phyloP scores from a whole-genome alignment of 2,113 vertebrate species.

The Lagenorhynchus albirostris region DNA sequence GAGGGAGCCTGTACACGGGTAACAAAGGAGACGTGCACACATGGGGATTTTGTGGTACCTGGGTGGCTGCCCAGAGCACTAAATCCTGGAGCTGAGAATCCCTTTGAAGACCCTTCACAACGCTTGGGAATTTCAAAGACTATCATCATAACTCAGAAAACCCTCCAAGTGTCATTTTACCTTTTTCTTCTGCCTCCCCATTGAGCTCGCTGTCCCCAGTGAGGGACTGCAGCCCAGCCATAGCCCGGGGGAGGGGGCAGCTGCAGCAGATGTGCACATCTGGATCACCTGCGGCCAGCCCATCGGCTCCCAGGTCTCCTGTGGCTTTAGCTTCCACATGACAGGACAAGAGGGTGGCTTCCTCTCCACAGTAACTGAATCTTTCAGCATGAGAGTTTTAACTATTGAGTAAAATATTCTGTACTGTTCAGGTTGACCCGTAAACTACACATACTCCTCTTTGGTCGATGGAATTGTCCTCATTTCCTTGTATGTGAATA shows the following conservation, averaged over 20 bases:
- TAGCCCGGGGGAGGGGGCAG: neutral
- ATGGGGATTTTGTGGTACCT: conserved; percentile 63
- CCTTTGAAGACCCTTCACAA: conserved; percentile 68
- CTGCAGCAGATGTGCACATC: conserved; percentile 61
- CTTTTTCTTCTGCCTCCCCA: conserved; percentile 64
- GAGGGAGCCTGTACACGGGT: conserved; percentile 27
- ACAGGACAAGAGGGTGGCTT: neutral
- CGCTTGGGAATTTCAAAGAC: conserved; percentile 53
- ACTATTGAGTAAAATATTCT: conserved; percentile 17
- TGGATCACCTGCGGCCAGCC: conserved; percentile 68
- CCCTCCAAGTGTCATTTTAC: conserved; percentile 53
- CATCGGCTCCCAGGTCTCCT: neutral
- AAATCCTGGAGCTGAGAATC: conserved; percentile 59
- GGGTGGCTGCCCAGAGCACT: conserved; percentile 58
- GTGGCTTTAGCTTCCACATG: conserved; percentile 23
- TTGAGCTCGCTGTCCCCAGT: conserved; percentile 31
- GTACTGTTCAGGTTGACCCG: neutral
- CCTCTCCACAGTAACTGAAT: neutral
- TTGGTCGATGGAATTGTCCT: neutral
- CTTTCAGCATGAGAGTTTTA: conserved; percentile 16
- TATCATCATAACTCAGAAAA: conserved; percentile 65
- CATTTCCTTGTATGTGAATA: neutral
- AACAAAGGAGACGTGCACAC: conserved; percentile 50
- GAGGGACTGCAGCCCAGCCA: conserved; percentile 8
- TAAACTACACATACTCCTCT: neutral